Conservation (phyloP, 1,140 invertebrate species). For the Bombyx mandarina region DNA sequence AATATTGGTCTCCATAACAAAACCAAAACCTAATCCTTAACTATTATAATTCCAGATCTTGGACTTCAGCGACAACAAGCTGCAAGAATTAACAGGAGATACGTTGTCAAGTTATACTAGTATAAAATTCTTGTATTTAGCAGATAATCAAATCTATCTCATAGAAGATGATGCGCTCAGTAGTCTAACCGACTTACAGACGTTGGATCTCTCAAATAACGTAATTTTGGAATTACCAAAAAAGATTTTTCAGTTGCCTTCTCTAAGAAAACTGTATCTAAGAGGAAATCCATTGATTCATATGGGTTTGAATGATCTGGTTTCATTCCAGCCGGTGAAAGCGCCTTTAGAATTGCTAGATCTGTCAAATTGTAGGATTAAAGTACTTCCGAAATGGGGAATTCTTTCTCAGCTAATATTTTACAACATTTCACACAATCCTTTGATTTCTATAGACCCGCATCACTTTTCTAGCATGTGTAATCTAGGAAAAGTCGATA, state of each 20-base stretch:
- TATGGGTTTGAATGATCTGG: conserved; percentile 44
- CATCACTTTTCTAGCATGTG: conserved; percentile 56
- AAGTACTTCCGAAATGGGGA: conserved; percentile 69
- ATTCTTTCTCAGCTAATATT: conserved; percentile 57
- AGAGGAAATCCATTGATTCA: conserved; percentile 70
- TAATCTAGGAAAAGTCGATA: conserved; percentile 53
- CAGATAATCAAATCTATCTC: conserved; percentile 74
- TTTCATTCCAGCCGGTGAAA: conserved; percentile 64
- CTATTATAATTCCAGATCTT: conserved; percentile 69
- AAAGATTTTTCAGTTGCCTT: conserved; percentile 71
- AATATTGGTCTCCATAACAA: no score
- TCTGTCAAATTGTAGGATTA: conserved; percentile 70
- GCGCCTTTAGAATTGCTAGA: conserved; percentile 72
- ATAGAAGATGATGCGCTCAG: conserved; percentile 72
- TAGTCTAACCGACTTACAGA: conserved; percentile 65
- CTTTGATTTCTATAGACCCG: conserved; percentile 34
- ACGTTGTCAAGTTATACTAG: conserved; percentile 72
- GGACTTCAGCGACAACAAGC: conserved; percentile 75
- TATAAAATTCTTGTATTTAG: conserved; percentile 73
- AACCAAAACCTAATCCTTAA: neutral
- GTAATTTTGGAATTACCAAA: conserved; percentile 70
- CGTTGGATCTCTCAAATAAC: conserved; percentile 73
- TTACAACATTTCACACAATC: conserved; percentile 65
- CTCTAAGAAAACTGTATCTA: conserved; percentile 72
- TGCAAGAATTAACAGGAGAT: conserved; percentile 69